A percentile compares a stretch with the other conserved stretches of the same genome.
Evolutionary conservation across 2,797 vertebrate species (phyloP).

Genomic region (Carcharodon carcharias): DNA sequence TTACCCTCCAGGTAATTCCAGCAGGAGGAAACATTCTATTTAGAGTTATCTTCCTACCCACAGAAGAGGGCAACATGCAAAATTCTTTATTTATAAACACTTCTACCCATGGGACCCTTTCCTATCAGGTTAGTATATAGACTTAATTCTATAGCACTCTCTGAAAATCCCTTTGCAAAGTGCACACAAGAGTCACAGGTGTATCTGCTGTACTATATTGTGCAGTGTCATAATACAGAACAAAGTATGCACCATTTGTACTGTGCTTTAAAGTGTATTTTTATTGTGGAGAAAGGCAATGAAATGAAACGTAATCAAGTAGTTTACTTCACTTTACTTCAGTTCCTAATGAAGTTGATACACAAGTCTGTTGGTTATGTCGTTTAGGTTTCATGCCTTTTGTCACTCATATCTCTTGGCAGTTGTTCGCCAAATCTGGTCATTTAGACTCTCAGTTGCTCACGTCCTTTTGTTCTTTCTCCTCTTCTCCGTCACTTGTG

Average conservation of each 20-base stretch:
- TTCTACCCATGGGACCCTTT: constrained; percentile 82
- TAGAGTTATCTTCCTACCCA: constrained; percentile 91
- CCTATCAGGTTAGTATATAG: constrained; percentile 77
- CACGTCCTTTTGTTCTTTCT: neutral
- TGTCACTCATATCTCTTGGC: neutral
- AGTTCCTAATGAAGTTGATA: neutral
- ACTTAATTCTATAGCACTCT: neutral
- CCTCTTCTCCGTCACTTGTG: neutral
- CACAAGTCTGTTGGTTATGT: neutral
- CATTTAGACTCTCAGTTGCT: neutral
- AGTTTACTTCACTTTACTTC: neutral
- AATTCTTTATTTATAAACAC: constrained; percentile 99
- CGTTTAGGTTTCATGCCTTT: neutral
- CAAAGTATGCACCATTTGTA: neutral
- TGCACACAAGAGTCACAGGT: neutral
- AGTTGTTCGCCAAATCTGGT: neutral
- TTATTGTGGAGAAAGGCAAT: neutral
- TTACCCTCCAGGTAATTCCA: constrained; percentile 73
- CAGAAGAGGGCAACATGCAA: constrained; percentile 86
- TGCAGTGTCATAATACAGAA: neutral
- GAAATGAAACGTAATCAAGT: neutral
- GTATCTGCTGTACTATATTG: neutral
- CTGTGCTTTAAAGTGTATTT: neutral
- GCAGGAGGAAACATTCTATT: constrained; percentile 85
- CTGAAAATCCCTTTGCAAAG: neutral